Base-by-base conservation (phyloP, 2,113 vertebrate genomes). In the Bubo scandiacus region DNA sequence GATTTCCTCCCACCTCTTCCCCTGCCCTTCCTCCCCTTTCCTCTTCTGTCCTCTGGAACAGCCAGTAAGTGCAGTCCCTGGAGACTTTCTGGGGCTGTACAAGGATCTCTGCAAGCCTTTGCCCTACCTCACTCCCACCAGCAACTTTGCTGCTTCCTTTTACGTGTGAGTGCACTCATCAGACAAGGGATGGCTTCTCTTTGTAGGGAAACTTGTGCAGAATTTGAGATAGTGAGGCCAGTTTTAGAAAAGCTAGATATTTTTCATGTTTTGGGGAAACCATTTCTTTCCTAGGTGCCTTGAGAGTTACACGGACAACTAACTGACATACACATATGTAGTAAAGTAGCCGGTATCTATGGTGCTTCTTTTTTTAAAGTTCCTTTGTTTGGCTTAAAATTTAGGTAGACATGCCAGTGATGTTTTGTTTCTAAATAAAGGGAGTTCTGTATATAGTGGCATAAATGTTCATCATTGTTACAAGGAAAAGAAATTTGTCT, bases 1-100 rank as follows among this genome's bases (percentile, higher is more conserved):
- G 62, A 82, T 74, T 92, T 94, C 78, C 81, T 94, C 92, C 66
- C 81, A 90, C 81, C 36, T 93, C 71, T 96, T 93, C 49, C 87
- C 40, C 13, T 93, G 71, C 32, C 70, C 85, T 96, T 88, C 85
- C 90, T 94, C 79, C 32, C 29, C 54, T 94, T 97, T 93, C 87
- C 85, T 96, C 49, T 82, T 79, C 62, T 85, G 49, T 93, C 30
- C 36, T 80, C 58, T 82, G 78, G 52, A 95, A 83, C 58, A 70
- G 49, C 15, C 1, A 0, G 57, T 67, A 52, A 85, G 27, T 7
- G 7, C 20, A n/a, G 61, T 67, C 90, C 45, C 90, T 49, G 49
- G 81, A 79, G 90, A 73, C 27, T n/a, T n/a, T 27, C 58, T 49
- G 70, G 27, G 78, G 43, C 87, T 87, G 34, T 49, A 82, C 66